Evolutionary conservation across 2,113 vertebrate species (phyloP), one percentile per base, ranked within the genome.

Genomic region (Notarius lentiginosus): DNA sequence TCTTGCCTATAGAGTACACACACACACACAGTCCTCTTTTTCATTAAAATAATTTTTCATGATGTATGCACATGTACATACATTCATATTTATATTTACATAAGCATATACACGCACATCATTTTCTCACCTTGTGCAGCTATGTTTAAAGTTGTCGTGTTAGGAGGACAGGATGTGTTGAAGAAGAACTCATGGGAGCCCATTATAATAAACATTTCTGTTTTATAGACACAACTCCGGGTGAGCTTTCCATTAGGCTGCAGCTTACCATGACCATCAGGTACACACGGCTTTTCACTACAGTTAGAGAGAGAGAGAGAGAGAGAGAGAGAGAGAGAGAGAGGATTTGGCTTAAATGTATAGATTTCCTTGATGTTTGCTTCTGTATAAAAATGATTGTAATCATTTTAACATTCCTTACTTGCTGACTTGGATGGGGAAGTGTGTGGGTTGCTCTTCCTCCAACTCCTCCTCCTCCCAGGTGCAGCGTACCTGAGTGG

Each of bases 401-500:
- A 0, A 4, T 51, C 0, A 56, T 63, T 0, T 60, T 90, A 79
- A 77, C 15, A 91, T 2, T 93, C 84, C 84, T 90, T 47, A 56
- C 1, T 2, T 0, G 30, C 20, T 86, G 79, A 90, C 63, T 0
- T 73, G 7, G 9, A 20, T 0, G 7, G 87, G 68, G 18, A 15
- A 22, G 41, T 47, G 27, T 73, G 24, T 3, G 1, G 79, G 65
- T 5, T 41, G 30, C 6, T 87, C 81, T 10, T 90, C 84, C 61
- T 60, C 91, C 95, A 4, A 3, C 4, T 3, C 41, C 41, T 41
- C 84, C 60, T 90, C 84, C 61, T 60, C 91, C 95, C 95, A 95
- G 5, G 4, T 61, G 77, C 95, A 95, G 81, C 82, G 27, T 30
- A 92, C 90, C 4, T 79, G 47, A 3, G 92, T 85, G 7, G 15